Evolutionary conservation across 2,888 invertebrate genomes (phyloP).

Genomic region (Parnassius glacialis): DNA sequence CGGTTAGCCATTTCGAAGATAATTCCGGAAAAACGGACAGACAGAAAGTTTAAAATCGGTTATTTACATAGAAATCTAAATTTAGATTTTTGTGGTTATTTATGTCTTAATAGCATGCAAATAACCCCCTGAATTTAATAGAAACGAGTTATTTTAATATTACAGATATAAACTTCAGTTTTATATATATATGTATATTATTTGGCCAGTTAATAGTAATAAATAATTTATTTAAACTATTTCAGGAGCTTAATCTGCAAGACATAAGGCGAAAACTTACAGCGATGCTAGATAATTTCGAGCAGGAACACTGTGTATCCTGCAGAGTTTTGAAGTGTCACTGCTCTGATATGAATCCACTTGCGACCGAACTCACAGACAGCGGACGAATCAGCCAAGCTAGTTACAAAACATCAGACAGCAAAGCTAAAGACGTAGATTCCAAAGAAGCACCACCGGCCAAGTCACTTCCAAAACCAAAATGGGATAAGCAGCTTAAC

Average conservation of each 20-base stretch:
- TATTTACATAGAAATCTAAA: too few relatives aligned
- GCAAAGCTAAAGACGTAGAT: background rate
- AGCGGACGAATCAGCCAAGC: conserved; percentile 10
- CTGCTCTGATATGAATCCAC: conserved; percentile 30
- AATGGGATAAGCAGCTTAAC: conserved; percentile 5
- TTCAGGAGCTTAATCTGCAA: conserved; percentile 47
- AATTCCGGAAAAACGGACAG: too few relatives aligned
- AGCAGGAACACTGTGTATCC: conserved; percentile 35
- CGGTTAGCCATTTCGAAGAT: too few relatives aligned
- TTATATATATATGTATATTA: too few relatives aligned
- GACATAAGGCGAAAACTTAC: conserved; percentile 40
- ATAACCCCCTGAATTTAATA: too few relatives aligned
- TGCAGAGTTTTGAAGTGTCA: conserved; percentile 42
- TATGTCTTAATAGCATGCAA: too few relatives aligned
- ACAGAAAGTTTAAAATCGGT: too few relatives aligned
- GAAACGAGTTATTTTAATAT: too few relatives aligned
- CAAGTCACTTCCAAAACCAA: conserved; percentile 21
- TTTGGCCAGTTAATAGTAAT: too few relatives aligned
- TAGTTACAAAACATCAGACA: background rate
- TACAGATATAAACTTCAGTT: too few relatives aligned
- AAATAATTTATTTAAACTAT: conserved; percentile 2
- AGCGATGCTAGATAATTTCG: conserved; percentile 38
- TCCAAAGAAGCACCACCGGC: conserved; percentile 21
- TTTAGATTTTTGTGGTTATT: too few relatives aligned
- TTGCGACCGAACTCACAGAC: conserved; percentile 1